phyloP scores from a whole-genome alignment of 2,113 vertebrate genomes.

The Pollachius pollachius region DNA sequence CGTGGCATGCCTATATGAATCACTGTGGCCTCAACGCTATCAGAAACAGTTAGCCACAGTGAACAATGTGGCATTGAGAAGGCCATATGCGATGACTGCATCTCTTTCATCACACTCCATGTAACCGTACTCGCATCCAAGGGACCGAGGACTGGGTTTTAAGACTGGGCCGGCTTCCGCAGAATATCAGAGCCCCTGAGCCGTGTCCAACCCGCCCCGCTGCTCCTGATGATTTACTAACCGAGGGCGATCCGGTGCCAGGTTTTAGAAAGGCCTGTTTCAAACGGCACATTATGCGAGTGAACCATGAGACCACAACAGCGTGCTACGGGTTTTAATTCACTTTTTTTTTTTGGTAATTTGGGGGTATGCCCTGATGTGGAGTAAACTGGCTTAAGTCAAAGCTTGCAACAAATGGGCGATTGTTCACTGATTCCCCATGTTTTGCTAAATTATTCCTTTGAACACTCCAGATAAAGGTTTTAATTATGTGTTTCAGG shows the following conservation, averaged over 20 bases:
- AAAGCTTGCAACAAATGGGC: neutral
- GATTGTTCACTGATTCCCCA: neutral
- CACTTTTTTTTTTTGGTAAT: neutral
- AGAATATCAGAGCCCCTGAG: no score
- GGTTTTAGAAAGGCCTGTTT: neutral
- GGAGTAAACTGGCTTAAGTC: constrained; percentile 23
- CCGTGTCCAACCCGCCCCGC: no score
- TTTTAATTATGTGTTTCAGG: neutral
- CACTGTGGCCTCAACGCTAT: neutral
- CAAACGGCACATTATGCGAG: neutral
- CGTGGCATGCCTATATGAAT: no score
- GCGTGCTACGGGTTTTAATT: neutral
- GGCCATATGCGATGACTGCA: neutral
- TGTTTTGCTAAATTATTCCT: neutral
- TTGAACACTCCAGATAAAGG: neutral
- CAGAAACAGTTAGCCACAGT: neutral
- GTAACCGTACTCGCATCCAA: neutral
- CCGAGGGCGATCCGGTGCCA: neutral
- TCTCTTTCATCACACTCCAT: neutral
- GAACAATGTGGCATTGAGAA: neutral
- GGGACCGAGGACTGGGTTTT: neutral
- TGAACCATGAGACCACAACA: neutral
- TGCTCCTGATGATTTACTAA: neutral
- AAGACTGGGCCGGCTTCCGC: no score
- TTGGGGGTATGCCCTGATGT: constrained; percentile 20